Percentiles rank a stretch among this genome's conserved stretches.
Conservation (phyloP, 2,797 vertebrate genomes). For the Molossus molossus region DNA sequence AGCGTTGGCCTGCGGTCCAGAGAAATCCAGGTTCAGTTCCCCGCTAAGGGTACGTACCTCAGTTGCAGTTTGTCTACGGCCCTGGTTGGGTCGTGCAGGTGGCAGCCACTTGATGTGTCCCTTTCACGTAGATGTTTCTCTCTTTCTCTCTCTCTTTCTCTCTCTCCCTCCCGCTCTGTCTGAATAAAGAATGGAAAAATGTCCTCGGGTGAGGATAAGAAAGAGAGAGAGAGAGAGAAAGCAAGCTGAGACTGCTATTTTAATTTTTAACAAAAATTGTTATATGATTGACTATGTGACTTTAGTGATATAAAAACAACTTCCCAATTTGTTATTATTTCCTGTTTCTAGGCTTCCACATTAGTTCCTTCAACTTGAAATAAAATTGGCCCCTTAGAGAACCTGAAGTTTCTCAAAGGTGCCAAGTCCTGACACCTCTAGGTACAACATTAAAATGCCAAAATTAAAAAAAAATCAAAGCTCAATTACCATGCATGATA, state of each 20-base stretch:
- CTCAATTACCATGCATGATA: background rate
- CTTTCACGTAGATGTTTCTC: too few species aligned
- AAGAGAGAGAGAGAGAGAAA: too few species aligned
- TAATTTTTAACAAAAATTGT: conserved; percentile 9
- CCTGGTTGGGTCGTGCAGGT: too few species aligned
- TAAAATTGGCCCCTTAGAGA: background rate
- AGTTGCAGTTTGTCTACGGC: too few species aligned
- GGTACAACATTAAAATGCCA: background rate
- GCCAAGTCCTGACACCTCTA: background rate
- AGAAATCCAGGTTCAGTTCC: too few species aligned
- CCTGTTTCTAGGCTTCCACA: background rate
- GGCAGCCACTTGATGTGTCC: too few species aligned
- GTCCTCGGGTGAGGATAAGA: too few species aligned
- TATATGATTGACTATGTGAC: background rate
- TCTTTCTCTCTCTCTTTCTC: too few species aligned
- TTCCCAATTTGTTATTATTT: background rate
- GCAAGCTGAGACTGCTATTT: background rate
- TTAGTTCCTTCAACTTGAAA: background rate
- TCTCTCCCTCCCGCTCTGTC: too few species aligned
- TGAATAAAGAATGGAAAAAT: too few species aligned
- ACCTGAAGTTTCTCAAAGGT: background rate
- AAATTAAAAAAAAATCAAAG: background rate
- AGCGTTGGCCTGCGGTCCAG: too few species aligned
- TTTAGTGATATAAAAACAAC: background rate
- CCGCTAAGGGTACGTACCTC: too few species aligned